phyloP scores from a whole-genome alignment of 2,797 vertebrate genomes.

The Capromys pilorides region DNA sequence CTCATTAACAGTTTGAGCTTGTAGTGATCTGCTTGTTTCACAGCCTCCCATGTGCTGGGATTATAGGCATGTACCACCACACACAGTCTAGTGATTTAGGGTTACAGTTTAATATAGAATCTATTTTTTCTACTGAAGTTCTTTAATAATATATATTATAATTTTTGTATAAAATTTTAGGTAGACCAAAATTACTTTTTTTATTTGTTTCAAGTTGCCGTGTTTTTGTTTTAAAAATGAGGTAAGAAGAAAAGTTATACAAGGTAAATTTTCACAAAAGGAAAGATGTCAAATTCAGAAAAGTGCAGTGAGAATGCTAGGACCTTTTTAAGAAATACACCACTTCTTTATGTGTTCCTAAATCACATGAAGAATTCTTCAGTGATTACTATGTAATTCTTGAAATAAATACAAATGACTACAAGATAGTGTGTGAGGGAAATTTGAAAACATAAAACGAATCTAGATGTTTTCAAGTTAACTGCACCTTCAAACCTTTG shows the following conservation, averaged over 20 bases:
- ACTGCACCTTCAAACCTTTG: neutral
- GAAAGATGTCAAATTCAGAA: neutral
- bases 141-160: neutral
- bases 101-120: neutral
- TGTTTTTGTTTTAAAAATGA: constrained; percentile 27
- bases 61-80: too few species aligned
- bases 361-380: neutral
- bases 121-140: neutral
- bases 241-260: neutral
- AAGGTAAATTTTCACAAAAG: constrained; percentile 30
- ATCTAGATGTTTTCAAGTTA: neutral
- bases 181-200: neutral
- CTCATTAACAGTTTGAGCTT: too few species aligned
- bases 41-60: too few species aligned
- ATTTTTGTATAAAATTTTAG: neutral
- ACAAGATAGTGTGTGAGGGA: neutral
- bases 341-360: neutral
- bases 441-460: neutral
- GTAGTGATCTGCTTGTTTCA: too few species aligned
- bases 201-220: neutral
- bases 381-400: neutral
- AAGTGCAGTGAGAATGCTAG: neutral
- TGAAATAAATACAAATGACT: neutral
- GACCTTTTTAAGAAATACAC: neutral
- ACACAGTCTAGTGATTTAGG: neutral